These are phyloP conservation scores for Halisarca cf. caerulea DNA, from an alignment of 37 sponge, comb jelly and placozoan species.

Conservation along the genomic window DNA sequence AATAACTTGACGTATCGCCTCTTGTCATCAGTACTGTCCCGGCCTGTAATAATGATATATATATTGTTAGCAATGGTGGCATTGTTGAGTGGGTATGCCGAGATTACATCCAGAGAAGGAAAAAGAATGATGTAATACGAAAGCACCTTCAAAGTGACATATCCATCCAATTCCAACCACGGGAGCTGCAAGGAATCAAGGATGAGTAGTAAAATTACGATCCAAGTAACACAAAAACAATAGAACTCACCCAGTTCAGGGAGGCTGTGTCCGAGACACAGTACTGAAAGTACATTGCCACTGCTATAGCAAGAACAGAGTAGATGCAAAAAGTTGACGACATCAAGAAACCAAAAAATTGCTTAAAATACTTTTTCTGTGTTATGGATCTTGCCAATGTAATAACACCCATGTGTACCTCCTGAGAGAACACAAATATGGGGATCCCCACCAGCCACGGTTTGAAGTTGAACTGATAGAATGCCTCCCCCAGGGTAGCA, in stretches of 20 bases:
- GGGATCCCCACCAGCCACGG: constrained; percentile 76
- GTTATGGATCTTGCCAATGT: constrained; percentile 70
- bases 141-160: constrained; percentile 43
- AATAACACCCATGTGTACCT: constrained; percentile 76
- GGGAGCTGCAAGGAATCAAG: too few relatives aligned
- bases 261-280: constrained; percentile 67
- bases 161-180: background rate
- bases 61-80: constrained; percentile 70
- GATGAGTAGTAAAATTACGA: too few relatives aligned
- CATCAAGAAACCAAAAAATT: constrained; percentile 48
- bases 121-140: constrained; percentile 87
- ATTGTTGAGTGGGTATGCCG: constrained; percentile 82
- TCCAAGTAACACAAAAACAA: too few relatives aligned
- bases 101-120: constrained; percentile 85
- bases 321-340: constrained; percentile 53
- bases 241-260: constrained; percentile 78
- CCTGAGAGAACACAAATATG: constrained; percentile 73
- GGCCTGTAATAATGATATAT: constrained; percentile 53
- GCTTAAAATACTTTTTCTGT: constrained; percentile 51
- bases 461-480: constrained; percentile 30
- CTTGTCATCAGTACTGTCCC: constrained; percentile 43
- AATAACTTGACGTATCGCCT: constrained; percentile 13
- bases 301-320: constrained; percentile 64
- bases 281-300: constrained; percentile 68
- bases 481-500: background rate